phyloP scores from a whole-genome alignment of 2,113 vertebrate species.

The Eulemur macaco region DNA sequence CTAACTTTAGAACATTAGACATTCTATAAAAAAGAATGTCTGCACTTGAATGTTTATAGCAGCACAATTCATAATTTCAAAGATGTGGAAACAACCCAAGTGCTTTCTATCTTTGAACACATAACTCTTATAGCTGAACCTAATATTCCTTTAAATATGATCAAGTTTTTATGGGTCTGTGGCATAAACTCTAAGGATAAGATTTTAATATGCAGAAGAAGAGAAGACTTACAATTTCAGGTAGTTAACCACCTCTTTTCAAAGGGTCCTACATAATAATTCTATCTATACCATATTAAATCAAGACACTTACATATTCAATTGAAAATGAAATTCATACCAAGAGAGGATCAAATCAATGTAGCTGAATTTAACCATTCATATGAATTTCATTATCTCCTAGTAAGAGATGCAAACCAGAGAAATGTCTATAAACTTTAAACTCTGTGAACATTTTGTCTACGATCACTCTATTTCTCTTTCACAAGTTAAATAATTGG shows the following conservation, averaged over 20 bases:
- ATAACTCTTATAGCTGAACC: neutral
- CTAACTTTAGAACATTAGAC: too few relatives aligned
- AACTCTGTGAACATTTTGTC: neutral
- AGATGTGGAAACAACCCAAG: too few relatives aligned
- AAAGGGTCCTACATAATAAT: neutral
- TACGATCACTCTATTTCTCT: neutral
- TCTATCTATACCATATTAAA: neutral
- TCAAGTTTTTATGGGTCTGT: neutral
- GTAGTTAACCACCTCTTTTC: conserved; percentile 21
- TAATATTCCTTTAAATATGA: conserved; percentile 4
- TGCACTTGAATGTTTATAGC: too few relatives aligned
- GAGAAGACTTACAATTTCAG: neutral
- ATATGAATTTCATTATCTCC: neutral
- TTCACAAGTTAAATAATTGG: neutral
- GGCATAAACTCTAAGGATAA: neutral
- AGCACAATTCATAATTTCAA: too few relatives aligned
- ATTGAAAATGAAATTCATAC: neutral
- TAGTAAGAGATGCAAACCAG: neutral
- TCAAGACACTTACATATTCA: neutral
- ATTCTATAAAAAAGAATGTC: too few relatives aligned
- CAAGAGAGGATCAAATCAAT: neutral
- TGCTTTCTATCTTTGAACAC: conserved; percentile 2
- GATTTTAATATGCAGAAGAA: neutral
- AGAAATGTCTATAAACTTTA: neutral
- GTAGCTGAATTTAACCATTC: neutral